phyloP scores from a whole-genome alignment of 2,888 invertebrate genomes.

The Boloria selene region DNA sequence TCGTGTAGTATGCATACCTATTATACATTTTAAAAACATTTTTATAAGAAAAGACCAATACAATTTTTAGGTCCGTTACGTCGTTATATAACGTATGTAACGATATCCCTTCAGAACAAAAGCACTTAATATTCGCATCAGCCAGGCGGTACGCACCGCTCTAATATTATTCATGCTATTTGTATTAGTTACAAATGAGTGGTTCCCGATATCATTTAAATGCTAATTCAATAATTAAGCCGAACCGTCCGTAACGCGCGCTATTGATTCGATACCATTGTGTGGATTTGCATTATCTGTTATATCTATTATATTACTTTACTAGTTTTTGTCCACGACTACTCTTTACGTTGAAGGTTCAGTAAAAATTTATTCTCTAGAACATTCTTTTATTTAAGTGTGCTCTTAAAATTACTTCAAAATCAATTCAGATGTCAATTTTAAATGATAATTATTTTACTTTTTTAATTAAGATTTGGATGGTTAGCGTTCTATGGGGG shows the following conservation, averaged over 20 bases:
- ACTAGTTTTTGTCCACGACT: neutral
- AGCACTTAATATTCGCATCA: slow-evolving; percentile 65
- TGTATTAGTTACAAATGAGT: slow-evolving; percentile 83
- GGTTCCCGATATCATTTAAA: slow-evolving; percentile 83
- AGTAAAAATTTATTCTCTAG: too few relatives aligned
- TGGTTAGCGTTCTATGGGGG: too few relatives aligned
- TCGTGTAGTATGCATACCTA: too few relatives aligned
- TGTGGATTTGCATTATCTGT: slow-evolving; percentile 46
- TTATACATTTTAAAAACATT: too few relatives aligned
- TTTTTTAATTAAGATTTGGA: too few relatives aligned
- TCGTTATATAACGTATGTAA: neutral
- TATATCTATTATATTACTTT: slow-evolving; percentile 3
- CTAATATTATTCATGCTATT: slow-evolving; percentile 80
- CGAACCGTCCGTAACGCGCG: slow-evolving; percentile 70
- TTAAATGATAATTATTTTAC: too few relatives aligned
- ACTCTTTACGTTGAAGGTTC: too few relatives aligned
- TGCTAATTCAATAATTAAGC: slow-evolving; percentile 83
- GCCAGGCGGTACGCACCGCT: slow-evolving; percentile 55
- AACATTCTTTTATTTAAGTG: too few relatives aligned
- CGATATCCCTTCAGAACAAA: slow-evolving; percentile 37
- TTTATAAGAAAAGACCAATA: too few relatives aligned
- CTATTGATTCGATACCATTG: slow-evolving; percentile 62
- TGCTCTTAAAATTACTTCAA: too few relatives aligned
- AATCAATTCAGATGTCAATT: too few relatives aligned
- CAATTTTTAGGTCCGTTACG: too few relatives aligned